phyloP scores from a whole-genome alignment of 2,797 vertebrate species.

The Poeciliopsis presidionis region DNA sequence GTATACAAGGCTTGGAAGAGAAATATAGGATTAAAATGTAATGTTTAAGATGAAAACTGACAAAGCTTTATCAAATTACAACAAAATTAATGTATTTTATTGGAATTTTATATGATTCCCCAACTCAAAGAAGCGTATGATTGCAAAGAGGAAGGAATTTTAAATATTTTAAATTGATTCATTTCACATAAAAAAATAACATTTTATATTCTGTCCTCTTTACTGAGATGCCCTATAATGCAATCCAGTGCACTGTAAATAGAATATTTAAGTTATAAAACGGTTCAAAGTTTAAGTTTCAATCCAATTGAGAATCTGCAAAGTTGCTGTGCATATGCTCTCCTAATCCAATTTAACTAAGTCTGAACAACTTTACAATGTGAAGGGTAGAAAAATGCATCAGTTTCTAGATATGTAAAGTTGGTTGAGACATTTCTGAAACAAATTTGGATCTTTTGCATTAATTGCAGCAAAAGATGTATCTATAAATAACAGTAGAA shows the following conservation, averaged over 20 bases:
- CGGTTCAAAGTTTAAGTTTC: neutral
- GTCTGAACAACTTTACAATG: neutral
- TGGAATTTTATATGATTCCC: no score
- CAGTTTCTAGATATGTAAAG: neutral
- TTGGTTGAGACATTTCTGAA: neutral
- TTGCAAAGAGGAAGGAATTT: neutral
- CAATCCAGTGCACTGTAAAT: neutral
- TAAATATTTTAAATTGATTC: no score
- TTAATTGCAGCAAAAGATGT: neutral
- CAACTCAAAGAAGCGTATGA: no score
- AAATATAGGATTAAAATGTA: constrained; percentile 12
- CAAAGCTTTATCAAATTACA: neutral
- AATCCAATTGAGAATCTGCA: neutral
- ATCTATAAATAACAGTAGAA: neutral
- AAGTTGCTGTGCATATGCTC: neutral
- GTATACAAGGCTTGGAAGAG: neutral
- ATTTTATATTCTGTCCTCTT: neutral
- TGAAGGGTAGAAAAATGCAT: neutral
- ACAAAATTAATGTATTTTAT: neutral
- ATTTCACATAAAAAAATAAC: neutral
- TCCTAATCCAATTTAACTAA: neutral
- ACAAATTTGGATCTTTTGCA: neutral
- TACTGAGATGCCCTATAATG: neutral
- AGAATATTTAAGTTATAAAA: neutral
- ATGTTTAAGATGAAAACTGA: neutral